Evolutionary conservation across 2,797 vertebrate genomes (phyloP).

Genomic region (Strix occidentalis): DNA sequence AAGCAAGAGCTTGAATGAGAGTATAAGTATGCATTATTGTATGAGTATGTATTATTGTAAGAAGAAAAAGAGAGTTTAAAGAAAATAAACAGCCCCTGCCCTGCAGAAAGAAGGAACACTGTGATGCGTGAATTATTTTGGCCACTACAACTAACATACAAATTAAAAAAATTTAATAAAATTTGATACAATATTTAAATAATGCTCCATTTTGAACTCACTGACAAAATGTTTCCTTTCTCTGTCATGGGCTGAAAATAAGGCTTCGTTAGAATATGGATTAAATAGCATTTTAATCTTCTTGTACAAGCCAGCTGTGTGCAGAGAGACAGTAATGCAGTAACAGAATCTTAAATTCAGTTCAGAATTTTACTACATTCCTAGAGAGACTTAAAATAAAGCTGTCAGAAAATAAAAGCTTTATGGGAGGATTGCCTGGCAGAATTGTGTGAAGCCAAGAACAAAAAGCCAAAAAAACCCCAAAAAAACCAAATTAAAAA

Average conservation of each 20-base stretch:
- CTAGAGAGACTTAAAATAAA: constrained; percentile 48
- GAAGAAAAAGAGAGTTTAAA: too few species aligned
- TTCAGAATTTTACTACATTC: constrained; percentile 48
- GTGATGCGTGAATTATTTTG: too few species aligned
- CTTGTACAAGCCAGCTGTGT: not conserved
- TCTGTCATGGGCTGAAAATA: not conserved
- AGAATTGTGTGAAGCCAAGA: not conserved
- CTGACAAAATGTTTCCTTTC: not conserved
- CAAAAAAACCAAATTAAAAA: too few species aligned
- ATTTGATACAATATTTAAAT: not conserved
- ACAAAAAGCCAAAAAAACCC: too few species aligned
- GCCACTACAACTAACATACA: too few species aligned
- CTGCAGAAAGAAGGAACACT: too few species aligned
- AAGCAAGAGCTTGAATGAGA: too few species aligned
- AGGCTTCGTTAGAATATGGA: not conserved
- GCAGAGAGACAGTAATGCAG: constrained; percentile 39
- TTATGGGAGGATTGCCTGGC: not conserved
- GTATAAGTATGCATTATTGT: too few species aligned
- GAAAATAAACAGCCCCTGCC: too few species aligned
- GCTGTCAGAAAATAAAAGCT: constrained; percentile 25
- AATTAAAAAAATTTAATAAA: too few species aligned
- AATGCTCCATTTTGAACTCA: constrained; percentile 20
- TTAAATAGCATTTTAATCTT: constrained; percentile 58
- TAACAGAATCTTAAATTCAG: constrained; percentile 60
- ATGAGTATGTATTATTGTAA: too few species aligned